Conservation (phyloP, 2,888 invertebrate genomes). For the Branchellion lobata region DNA sequence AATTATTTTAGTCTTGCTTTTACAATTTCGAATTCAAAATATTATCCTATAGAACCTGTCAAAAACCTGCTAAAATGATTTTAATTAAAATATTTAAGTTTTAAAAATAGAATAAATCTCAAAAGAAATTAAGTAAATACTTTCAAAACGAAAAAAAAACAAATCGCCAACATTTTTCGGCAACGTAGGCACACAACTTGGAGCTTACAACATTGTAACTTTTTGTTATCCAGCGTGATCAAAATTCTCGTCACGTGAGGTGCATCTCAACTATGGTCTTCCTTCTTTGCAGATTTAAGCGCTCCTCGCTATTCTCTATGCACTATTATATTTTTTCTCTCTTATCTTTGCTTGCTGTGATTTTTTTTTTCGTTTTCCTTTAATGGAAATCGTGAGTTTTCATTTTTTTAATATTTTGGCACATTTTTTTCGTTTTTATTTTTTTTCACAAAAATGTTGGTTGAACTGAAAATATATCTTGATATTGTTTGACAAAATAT, state of each 20-base stretch:
- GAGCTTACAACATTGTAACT: not conserved
- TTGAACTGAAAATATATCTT: too few species aligned
- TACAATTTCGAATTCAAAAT: not conserved
- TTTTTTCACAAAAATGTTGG: too few species aligned
- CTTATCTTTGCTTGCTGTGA: not conserved
- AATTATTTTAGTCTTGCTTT: conserved; percentile 13
- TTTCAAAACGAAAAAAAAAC: too few species aligned
- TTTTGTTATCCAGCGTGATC: conserved; percentile 5
- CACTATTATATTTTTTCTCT: not conserved
- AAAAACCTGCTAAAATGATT: not conserved
- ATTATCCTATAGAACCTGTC: not conserved
- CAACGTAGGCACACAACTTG: too few species aligned
- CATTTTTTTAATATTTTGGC: too few species aligned
- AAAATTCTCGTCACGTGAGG: conserved; percentile 25
- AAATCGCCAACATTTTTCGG: too few species aligned
- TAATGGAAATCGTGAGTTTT: too few species aligned
- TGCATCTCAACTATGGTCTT: not conserved
- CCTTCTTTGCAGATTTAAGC: not conserved
- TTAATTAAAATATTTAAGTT: not conserved
- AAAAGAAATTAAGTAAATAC: too few species aligned
- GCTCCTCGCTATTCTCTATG: not conserved
- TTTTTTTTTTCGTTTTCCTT: not conserved
- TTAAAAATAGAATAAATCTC: too few species aligned
- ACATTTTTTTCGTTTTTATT: too few species aligned
- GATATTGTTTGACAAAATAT: too few species aligned